Evolutionary conservation across 2,888 invertebrate genomes (phyloP), one percentile per base, ranked within the genome.

Genomic region (Acrobasis repandana): DNA sequence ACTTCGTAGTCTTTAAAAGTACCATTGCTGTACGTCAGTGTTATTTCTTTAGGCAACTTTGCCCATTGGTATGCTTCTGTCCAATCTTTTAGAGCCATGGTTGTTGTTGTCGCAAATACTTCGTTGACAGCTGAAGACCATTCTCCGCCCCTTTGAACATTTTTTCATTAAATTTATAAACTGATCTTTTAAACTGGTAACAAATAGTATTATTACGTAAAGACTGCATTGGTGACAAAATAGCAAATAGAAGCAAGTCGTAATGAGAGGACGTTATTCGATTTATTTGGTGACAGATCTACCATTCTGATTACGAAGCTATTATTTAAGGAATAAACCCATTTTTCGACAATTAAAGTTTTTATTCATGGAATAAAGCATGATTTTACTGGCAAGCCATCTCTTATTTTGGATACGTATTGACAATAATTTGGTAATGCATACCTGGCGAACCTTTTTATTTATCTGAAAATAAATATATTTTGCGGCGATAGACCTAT

Each of bases 161-260:
- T 16, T 60, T 54, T 54, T 54, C 54, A 46, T 60, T 60, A 52
- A 56, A 56, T 20, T 56, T 56, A 47, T 28, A 46, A 56, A 56
- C 20, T 56, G 18, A 56, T 56, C 14, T 56, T 47, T 56, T 56
- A 46, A 56, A 47, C 47, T 47, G 20, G 43, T 46, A 56, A 56
- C 56, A 47, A 49, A 56, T 56, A 56, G 47, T 56, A 56, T 46
- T n/a, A n/a, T n/a, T n/a, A n/a, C n/a, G n/a, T n/a, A n/a, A n/a
- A n/a, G n/a, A n/a, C n/a, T n/a, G n/a, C 49, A 49, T 49, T 58
- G 58, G 58, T 58, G 58, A 33, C 36, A 58, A 58, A 58, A 47
- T 58, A 49, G 5, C 49, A 57, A 57, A 57, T 47, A 46, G 46
- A 47, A 57, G 46, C 46, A 14, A 57, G 47, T 48, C 47, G 48